Percentiles rank a stretch among this genome's conserved stretches.
Evolutionary conservation across 2,113 vertebrate genomes (phyloP).

Genomic region (Hydropotes inermis): DNA sequence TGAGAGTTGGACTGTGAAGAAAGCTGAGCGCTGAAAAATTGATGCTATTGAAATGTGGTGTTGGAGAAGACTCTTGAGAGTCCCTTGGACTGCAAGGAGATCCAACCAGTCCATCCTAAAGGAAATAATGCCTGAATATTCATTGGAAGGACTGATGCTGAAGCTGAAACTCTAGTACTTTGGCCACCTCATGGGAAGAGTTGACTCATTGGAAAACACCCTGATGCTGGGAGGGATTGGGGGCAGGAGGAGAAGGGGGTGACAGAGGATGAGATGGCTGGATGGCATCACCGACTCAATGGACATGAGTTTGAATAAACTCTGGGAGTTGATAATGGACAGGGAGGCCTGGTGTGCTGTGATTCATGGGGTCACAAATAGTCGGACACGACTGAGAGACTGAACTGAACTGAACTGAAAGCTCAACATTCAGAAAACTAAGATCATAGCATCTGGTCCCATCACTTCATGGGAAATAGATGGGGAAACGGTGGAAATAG

Average conservation of each 20-base stretch:
- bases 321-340: neutral
- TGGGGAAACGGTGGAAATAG: neutral
- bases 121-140: no score
- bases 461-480: neutral
- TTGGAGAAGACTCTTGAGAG: no score
- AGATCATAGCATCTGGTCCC: neutral
- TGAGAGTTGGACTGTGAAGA: neutral
- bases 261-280: neutral
- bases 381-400: neutral
- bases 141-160: no score
- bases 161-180: no score
- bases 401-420: neutral
- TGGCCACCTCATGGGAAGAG: no score
- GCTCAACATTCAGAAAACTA: neutral
- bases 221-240: no score
- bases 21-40: rapidly evolving
- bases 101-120: no score
- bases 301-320: neutral
- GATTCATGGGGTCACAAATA: neutral
- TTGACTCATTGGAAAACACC: no score
- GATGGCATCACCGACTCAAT: neutral
- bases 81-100: no score
- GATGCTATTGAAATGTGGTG: neutral
- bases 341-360: neutral
- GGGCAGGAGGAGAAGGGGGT: neutral